These are phyloP conservation scores for Arion vulgaris DNA, from an alignment of 1,140 invertebrate genomes.

Conservation along the genomic window DNA sequence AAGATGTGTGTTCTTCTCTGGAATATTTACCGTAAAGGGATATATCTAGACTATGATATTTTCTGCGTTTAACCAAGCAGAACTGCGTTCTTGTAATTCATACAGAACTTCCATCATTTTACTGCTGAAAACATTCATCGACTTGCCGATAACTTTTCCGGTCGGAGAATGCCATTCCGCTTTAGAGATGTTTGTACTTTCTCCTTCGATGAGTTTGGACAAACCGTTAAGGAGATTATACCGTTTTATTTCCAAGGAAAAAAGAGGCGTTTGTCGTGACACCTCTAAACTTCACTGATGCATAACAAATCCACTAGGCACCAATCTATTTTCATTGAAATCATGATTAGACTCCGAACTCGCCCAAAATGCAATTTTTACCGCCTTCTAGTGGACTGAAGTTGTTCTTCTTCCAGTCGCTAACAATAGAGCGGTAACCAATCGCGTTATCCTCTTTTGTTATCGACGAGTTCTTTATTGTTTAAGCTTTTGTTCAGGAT, in stretches of 20 bases:
- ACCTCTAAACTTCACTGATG: neutral
- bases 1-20: too few relatives aligned
- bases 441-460: constrained; percentile 7
- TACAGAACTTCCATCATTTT: neutral
- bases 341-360: neutral
- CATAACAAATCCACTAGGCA: neutral
- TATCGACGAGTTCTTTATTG: neutral
- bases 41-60: too few relatives aligned
- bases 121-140: neutral
- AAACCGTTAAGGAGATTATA: constrained; percentile 1
- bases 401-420: neutral
- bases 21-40: too few relatives aligned
- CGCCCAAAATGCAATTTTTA: neutral
- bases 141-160: neutral
- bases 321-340: constrained; percentile 19
- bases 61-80: too few relatives aligned
- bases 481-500: neutral
- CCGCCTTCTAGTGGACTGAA: neutral
- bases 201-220: neutral
- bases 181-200: constrained; percentile 7
- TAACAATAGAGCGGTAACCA: neutral
- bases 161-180: neutral
- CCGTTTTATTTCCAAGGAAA: neutral
- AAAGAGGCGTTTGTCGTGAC: neutral
- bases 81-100: too few relatives aligned